Conservation (phyloP, 2,888 invertebrate species). For the Laothoe populi region DNA sequence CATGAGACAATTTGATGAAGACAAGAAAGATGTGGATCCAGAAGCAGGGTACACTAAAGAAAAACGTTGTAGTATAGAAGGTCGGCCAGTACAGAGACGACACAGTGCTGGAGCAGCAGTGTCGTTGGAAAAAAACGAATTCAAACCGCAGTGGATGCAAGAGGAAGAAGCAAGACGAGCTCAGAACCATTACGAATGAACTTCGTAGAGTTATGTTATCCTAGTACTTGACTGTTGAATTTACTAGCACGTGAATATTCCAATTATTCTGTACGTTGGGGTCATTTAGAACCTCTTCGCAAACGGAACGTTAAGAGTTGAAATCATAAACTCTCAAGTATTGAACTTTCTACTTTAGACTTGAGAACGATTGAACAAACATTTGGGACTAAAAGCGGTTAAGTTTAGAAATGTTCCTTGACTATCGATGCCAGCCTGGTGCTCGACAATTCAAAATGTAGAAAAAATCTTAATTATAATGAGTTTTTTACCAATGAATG, state of each 20-base stretch:
- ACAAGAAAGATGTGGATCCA: constrained; percentile 66
- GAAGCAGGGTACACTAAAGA: constrained; percentile 62
- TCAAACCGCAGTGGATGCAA: constrained; percentile 56
- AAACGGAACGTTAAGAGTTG: not conserved
- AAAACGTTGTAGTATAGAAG: constrained; percentile 53
- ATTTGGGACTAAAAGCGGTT: not conserved
- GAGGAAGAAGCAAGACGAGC: constrained; percentile 52
- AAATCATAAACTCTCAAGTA: not conserved
- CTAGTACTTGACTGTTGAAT: constrained; percentile 44
- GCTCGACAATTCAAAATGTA: not conserved
- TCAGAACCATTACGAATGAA: constrained; percentile 41
- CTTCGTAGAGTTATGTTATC: constrained; percentile 39
- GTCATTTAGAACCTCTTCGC: not conserved
- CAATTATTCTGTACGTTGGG: not conserved
- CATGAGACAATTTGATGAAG: constrained; percentile 85
- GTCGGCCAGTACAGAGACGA: constrained; percentile 66
- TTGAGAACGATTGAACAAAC: not conserved
- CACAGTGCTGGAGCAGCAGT: constrained; percentile 74
- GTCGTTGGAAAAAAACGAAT: constrained; percentile 68
- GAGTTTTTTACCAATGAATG: constrained; percentile 45
- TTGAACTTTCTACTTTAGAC: not conserved
- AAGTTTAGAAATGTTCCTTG: constrained; percentile 1
- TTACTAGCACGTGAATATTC: constrained; percentile 1
- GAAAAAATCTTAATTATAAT: constrained; percentile 13
- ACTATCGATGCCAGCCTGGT: constrained; percentile 10